Base-by-base conservation (phyloP, 2,797 vertebrate genomes). In the Loris lydekkerianus region DNA sequence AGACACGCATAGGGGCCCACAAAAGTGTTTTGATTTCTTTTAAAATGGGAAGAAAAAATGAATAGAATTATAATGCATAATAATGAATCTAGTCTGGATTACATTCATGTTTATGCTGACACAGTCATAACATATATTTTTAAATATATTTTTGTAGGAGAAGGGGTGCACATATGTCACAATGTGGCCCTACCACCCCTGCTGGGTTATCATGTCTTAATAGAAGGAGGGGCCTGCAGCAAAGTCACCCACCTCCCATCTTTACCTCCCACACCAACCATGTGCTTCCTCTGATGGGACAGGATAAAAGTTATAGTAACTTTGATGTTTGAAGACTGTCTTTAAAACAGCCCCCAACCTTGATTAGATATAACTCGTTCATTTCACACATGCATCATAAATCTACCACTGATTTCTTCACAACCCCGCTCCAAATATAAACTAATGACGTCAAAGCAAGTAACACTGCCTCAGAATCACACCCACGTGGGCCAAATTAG, bases 361-460 rank as follows among this genome's bases (percentile, higher is more conserved):
- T 37, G 56, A 91, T 91, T 92, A 69, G 63, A 67, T 70, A 94
- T 31, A 89, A 84, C 82, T 87, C 89, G 65, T 81, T 85, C 78
- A 60, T 85, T 76, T 94, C 63, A 46, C 27, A 40, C 46, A 56
- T 6, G 7, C 9, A 90, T 92, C 72, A 23, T 63, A 63, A 81
- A 27, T 89, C 58, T 87, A 91, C 86, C 63, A 34, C 31, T 34
- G 58, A 92, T 80, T 84, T 93, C 84, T 18, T 81, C 93, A 81
- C 91, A 83, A 46, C 25, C 65, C 13, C 23, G 34, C 31, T 63
- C 58, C 86, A 87, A 86, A 94, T 20, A 76, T 70, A 73, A 72
- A 82, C 56, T 76, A 56, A 53, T 27, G 27, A 80, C 0, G 1
- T 92, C 93, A 92, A 58, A 88, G 85, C 67, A 65, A 23, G 70